These are phyloP conservation scores for Drosophila peninsularis DNA, from an alignment of 2,888 invertebrate species.

Conservation along the genomic window DNA sequence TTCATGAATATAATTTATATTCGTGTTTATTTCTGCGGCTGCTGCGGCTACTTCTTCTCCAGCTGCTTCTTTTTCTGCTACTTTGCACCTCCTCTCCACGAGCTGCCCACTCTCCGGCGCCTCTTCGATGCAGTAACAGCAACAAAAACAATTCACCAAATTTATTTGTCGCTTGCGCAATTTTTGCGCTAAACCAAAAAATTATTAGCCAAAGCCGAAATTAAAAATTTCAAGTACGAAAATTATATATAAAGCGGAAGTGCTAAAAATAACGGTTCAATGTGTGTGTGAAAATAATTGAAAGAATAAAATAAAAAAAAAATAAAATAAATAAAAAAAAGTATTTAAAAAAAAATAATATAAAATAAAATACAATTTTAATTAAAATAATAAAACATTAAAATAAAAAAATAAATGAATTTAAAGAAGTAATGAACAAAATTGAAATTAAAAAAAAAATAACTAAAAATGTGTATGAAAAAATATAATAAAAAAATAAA, in stretches of 20 bases:
- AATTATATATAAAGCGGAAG: conserved; percentile 47
- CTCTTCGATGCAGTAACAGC: conserved; percentile 41
- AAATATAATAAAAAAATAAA: neutral
- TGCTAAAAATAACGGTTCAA: conserved; percentile 30
- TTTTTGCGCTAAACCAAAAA: conserved; percentile 32
- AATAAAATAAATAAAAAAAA: neutral
- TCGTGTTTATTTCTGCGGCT: conserved; percentile 64
- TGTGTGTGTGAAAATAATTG: conserved; percentile 29
- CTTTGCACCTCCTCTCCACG: conserved; percentile 15
- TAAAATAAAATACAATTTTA: neutral
- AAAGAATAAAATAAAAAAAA: neutral
- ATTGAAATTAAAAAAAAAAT: no score
- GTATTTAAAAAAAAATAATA: neutral
- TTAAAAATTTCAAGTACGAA: conserved; percentile 26
- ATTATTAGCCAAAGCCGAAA: conserved; percentile 13
- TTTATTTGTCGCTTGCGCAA: conserved; percentile 54
- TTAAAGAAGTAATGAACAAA: no score
- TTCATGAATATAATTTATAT: conserved; percentile 73
- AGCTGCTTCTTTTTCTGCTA: conserved; percentile 25
- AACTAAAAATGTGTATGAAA: no score
- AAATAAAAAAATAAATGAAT: no score
- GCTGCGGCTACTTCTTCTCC: conserved; percentile 28
- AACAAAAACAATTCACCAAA: conserved; percentile 34
- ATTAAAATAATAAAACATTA: no score
- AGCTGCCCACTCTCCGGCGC: conserved; percentile 32